These are phyloP conservation scores for Gavia stellata DNA, from an alignment of 2,113 vertebrate genomes.

Conservation along the genomic window DNA sequence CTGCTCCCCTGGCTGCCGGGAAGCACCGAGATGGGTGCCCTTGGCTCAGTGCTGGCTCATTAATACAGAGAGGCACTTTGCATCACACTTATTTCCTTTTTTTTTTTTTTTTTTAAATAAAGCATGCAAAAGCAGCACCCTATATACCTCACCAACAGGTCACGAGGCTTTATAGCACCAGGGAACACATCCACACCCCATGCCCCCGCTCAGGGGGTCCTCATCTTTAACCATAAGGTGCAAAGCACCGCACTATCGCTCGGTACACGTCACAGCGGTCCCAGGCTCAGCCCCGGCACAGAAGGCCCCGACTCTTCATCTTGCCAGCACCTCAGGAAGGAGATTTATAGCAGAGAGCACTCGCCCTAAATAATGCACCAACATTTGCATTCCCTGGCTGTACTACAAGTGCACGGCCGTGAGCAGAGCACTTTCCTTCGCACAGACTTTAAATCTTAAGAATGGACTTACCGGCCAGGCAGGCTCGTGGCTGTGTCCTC, in stretches of 20 bases:
- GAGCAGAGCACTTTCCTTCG: neutral
- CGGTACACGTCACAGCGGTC: rapidly evolving
- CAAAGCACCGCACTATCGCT: rapidly evolving
- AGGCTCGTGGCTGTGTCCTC: neutral
- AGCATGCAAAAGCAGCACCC: neutral
- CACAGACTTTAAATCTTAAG: neutral
- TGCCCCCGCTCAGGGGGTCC: rapidly evolving
- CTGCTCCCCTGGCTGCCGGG: rapidly evolving
- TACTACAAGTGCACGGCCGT: rapidly evolving
- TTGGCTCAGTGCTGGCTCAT: neutral
- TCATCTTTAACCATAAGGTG: rapidly evolving
- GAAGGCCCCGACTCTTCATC: rapidly evolving
- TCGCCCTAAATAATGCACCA: neutral
- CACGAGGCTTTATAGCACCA: rapidly evolving
- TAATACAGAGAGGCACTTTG: neutral
- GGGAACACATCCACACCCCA: neutral
- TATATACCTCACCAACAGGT: rapidly evolving
- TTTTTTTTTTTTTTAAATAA: neutral
- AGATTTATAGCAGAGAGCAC: neutral
- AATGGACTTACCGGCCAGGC: neutral
- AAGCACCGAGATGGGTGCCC: rapidly evolving
- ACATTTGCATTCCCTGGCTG: neutral
- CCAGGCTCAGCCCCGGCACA: neutral
- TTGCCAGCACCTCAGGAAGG: rapidly evolving
- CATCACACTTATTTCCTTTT: no score